Conservation (phyloP, 2,888 invertebrate species). For the Parelbella ahira region DNA sequence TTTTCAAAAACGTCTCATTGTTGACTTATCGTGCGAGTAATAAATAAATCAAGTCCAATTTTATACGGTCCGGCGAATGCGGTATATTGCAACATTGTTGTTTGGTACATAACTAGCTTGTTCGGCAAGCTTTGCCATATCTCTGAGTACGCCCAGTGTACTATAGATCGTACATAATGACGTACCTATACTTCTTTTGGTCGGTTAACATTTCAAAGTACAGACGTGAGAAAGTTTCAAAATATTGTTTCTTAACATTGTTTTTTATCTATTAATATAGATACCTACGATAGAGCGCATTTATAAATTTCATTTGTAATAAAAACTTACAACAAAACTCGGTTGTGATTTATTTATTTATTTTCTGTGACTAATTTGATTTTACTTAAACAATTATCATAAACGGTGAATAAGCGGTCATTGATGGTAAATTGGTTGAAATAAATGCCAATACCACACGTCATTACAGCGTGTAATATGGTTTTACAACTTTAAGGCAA, state of each 20-base stretch:
- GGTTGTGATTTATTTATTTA: conserved; percentile 32
- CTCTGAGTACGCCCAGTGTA: too few relatives aligned
- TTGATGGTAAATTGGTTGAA: conserved; percentile 69
- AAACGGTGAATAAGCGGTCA: conserved; percentile 64
- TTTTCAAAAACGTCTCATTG: conserved; percentile 71
- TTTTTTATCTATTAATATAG: too few relatives aligned
- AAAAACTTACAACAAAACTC: too few relatives aligned
- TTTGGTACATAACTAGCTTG: conserved; percentile 26
- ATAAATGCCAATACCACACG: conserved; percentile 77
- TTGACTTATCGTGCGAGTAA: conserved; percentile 70
- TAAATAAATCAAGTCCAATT: conserved; percentile 76
- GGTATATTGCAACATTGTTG: conserved; percentile 57
- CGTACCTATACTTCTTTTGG: too few relatives aligned
- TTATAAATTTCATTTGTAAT: too few relatives aligned
- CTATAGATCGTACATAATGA: too few relatives aligned
- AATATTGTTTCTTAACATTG: too few relatives aligned
- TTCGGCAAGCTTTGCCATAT: too few relatives aligned
- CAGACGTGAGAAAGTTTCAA: too few relatives aligned
- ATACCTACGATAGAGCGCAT: too few relatives aligned
- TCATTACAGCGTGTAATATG: conserved; percentile 77
- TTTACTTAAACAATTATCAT: conserved; percentile 71
- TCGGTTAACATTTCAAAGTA: too few relatives aligned
- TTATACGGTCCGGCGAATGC: conserved; percentile 62
- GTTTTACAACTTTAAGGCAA: conserved; percentile 78
- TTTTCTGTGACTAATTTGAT: conserved; percentile 53